Evolutionary conservation across 2,888 invertebrate genomes (phyloP), one percentile per base, ranked within the genome.

Genomic region (Melitaea athalia): DNA sequence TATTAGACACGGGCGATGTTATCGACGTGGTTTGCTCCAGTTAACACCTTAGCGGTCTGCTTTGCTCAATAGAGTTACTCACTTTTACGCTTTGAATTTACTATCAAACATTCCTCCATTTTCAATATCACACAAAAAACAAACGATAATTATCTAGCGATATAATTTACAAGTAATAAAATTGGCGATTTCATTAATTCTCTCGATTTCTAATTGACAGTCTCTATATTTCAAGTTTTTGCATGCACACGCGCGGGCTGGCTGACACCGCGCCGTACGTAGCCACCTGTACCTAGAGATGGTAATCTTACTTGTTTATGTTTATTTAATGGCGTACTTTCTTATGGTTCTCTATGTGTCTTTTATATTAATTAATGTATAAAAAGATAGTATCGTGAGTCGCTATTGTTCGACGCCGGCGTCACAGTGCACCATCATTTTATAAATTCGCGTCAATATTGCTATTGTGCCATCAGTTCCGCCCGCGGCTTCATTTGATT

Each of bases 191-290:
- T 15, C n/a, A 57, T 42, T 42, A 42, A 15, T 42, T 57, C 57
- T 42, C 57, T 15, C 38, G 57, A 42, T 57, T 57, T 57, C 57
- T 57, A 42, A 57, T 57, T 57, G 33, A 33, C 33, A 55, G 33
- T 55, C 53, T 55, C 53, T 55, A 55, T 55, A 55, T 55, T n/a
- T 55, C 53, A 33, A 55, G 53, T 55, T 55, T 55, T 33, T 55
- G 42, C 57, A 57, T 42, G 15, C 15, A 57, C 57, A 42, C 57
- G 42, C 42, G 42, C 57, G 38, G 8, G 14, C 42, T 4, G n/a
- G 57, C 38, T n/a, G 38, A 57, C n/a, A 10, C 10, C 10, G 14
- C 24, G 24, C 24, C 14, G 14, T 15, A 15, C 15, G n/a, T n/a
- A 42, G 38, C 15, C 38, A 15, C 15, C 38, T 42, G 38, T 17